Evolutionary conservation across 2,888 invertebrate genomes (phyloP).

Genomic region (Pyrocoelia pectoralis): DNA sequence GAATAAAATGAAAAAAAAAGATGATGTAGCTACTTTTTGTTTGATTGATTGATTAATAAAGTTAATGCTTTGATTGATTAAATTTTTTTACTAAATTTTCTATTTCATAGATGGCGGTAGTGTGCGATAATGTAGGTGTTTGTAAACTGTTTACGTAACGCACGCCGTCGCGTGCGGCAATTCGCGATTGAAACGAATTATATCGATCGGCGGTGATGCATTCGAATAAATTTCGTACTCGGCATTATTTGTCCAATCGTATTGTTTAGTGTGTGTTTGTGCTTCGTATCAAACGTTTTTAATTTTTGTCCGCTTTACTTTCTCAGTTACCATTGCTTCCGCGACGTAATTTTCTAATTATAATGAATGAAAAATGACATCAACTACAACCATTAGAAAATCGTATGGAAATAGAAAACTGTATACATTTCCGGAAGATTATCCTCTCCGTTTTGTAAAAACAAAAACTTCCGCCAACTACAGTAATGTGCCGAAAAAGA

Average conservation of each 20-base stretch:
- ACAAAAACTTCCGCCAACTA: conserved; percentile 58
- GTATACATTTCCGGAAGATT: conserved; percentile 57
- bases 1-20: too few species aligned
- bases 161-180: neutral
- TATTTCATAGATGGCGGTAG: too few species aligned
- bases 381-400: conserved; percentile 57
- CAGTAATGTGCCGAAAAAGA: conserved; percentile 59
- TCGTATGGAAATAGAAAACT: conserved; percentile 59
- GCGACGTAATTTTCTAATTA: conserved; percentile 19
- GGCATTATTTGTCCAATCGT: too few species aligned
- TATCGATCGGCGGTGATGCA: neutral
- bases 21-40: too few species aligned
- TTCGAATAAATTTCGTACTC: neutral
- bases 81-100: neutral
- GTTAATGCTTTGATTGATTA: too few species aligned
- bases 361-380: conserved; percentile 54
- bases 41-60: too few species aligned
- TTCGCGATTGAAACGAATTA: neutral
- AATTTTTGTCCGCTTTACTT: neutral
- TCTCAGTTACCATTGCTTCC: conserved; percentile 11
- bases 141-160: too few species aligned
- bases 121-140: too few species aligned
- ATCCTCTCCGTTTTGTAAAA: conserved; percentile 56
- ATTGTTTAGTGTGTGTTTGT: conserved; percentile 1
- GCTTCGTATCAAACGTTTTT: neutral